These are phyloP conservation scores for Cylloceria caligata DNA, from an alignment of 2,888 invertebrate species.

Conservation along the genomic window DNA sequence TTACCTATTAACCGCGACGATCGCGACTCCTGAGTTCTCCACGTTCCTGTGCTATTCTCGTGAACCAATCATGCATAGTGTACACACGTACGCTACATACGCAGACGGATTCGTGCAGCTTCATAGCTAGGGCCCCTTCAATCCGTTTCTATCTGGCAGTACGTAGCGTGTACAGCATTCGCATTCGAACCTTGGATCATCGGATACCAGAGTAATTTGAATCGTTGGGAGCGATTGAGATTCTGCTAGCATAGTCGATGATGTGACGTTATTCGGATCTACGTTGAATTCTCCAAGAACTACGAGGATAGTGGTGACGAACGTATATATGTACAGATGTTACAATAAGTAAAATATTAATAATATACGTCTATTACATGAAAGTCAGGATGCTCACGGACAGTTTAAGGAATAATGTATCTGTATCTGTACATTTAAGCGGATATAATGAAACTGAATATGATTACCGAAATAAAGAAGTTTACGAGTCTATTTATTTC, in stretches of 20 bases:
- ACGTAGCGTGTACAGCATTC: constrained; percentile 33
- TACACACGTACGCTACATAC: constrained; percentile 19
- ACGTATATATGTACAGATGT: not conserved
- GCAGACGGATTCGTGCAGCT: constrained; percentile 42
- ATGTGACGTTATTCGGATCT: constrained; percentile 18
- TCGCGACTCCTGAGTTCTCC: constrained; percentile 71
- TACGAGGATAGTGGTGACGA: not conserved
- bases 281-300: constrained; percentile 30
- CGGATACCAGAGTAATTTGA: constrained; percentile 32
- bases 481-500: not conserved
- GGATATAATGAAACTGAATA: not conserved
- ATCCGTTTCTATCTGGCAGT: constrained; percentile 12
- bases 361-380: not conserved
- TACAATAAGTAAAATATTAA: constrained; percentile 24
- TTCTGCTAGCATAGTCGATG: not conserved
- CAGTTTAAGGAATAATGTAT: not conserved
- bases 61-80: constrained; percentile 7
- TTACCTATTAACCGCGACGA: constrained; percentile 66
- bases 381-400: not conserved
- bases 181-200: constrained; percentile 30
- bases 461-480: not conserved
- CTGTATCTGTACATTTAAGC: not conserved
- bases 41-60: constrained; percentile 44
- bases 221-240: constrained; percentile 30
- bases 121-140: constrained; percentile 35